Percentiles rank a stretch among this genome's conserved stretches.
Conservation (phyloP, 2,797 vertebrate genomes). For the Buphagus erythrorhynchus region DNA sequence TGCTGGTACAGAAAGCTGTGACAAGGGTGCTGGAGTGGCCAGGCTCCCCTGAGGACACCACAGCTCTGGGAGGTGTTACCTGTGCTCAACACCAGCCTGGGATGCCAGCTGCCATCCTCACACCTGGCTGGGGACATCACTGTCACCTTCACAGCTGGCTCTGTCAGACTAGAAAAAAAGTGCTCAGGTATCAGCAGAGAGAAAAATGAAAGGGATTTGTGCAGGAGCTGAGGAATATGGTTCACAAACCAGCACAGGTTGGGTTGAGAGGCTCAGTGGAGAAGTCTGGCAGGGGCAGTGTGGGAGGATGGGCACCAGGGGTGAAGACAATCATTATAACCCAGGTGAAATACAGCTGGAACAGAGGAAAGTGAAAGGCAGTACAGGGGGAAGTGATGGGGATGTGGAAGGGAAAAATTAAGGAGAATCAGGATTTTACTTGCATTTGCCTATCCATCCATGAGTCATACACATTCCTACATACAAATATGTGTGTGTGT, state of each 20-base stretch:
- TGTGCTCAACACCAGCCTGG: background rate
- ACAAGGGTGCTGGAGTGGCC: background rate
- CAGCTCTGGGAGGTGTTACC: background rate
- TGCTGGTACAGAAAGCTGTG: background rate
- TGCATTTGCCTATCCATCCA: background rate
- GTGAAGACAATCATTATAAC: background rate
- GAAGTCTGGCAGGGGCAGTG: background rate
- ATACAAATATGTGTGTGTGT: accelerated
- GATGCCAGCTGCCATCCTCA: background rate
- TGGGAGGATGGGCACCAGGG: background rate
- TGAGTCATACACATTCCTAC: background rate
- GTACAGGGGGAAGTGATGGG: background rate
- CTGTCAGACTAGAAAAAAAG: background rate
- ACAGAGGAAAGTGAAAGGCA: background rate
- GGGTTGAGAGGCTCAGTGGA: background rate
- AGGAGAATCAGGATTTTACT: background rate
- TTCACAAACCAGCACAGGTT: accelerated
- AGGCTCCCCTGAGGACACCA: accelerated
- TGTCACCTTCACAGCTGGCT: background rate
- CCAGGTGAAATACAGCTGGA: background rate
- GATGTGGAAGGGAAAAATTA: background rate
- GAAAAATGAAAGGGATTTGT: background rate
- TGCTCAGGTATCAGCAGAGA: background rate
- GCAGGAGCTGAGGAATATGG: background rate
- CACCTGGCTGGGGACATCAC: background rate